phyloP scores from a whole-genome alignment of 2,888 invertebrate genomes.

The Philereme transversata region DNA sequence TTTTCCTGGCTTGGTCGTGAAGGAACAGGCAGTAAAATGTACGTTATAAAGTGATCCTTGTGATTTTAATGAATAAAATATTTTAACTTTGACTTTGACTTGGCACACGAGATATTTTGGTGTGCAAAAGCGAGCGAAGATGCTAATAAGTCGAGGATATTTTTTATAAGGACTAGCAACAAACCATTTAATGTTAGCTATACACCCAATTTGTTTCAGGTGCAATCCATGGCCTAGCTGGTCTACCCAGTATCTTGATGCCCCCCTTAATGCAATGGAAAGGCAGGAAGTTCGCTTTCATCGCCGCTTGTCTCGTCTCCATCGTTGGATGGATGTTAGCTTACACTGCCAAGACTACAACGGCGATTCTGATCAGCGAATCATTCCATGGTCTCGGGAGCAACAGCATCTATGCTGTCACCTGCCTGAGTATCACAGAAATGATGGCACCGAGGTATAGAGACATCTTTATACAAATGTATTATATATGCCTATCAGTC shows the following conservation, averaged over 20 bases:
- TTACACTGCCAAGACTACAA: conserved; percentile 18
- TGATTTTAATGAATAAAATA: too few species aligned
- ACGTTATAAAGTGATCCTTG: too few species aligned
- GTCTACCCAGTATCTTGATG: conserved; percentile 38
- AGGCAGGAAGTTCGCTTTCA: conserved; percentile 39
- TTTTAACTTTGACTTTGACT: too few species aligned
- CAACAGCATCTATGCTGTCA: conserved; percentile 32
- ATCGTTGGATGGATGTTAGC: conserved; percentile 37
- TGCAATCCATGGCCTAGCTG: conserved; percentile 42
- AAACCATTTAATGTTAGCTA: too few species aligned
- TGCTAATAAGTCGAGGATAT: too few species aligned
- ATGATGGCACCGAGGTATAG: conserved; percentile 38
- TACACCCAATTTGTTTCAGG: conserved; percentile 30
- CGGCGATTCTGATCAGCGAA: conserved; percentile 32
- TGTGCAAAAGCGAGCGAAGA: too few species aligned
- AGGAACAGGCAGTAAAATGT: too few species aligned
- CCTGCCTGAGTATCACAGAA: conserved; percentile 34
- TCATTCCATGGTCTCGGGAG: conserved; percentile 38
- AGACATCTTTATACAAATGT: conserved; percentile 24
- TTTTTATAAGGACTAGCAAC: too few species aligned
- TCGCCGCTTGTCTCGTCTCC: conserved; percentile 30
- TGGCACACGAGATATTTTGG: too few species aligned
- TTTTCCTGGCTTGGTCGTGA: too few species aligned
- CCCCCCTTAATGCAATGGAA: conserved; percentile 39
- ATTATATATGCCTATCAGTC: conserved; percentile 16